Percentiles rank a stretch among this genome's conserved stretches.
phyloP scores from a whole-genome alignment of 2,888 invertebrate species.

The Capitulum mitella region DNA sequence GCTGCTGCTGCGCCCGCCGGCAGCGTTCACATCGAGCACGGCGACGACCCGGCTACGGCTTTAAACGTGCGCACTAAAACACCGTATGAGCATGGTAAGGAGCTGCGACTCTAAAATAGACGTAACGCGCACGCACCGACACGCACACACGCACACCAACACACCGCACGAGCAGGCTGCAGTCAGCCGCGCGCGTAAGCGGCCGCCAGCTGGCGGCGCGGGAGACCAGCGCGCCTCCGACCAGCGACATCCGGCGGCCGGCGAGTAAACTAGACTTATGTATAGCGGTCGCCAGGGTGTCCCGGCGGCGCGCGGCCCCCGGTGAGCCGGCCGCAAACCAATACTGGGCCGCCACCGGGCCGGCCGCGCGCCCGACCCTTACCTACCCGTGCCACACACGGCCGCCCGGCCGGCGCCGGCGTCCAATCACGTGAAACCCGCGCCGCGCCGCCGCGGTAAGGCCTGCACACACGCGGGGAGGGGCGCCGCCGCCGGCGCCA shows the following conservation, averaged over 20 bases:
- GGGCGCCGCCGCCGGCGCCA: background rate
- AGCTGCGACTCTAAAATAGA: slow-evolving; percentile 16
- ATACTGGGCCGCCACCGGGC: slow-evolving; percentile 15
- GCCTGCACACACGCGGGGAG: background rate
- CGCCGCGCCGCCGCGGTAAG: background rate
- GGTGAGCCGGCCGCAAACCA: slow-evolving; percentile 6
- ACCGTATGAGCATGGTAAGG: slow-evolving; percentile 10
- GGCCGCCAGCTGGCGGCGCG: background rate
- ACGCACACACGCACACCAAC: background rate
- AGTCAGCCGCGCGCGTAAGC: background rate
- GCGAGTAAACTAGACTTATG: background rate
- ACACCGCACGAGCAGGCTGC: background rate
- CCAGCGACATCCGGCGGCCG: background rate
- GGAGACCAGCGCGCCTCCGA: background rate
- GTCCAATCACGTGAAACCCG: background rate
- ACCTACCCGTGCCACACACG: background rate
- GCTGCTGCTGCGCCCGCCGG: background rate
- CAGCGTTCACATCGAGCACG: background rate
- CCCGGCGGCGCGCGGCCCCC: background rate
- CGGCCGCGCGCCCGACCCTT: background rate
- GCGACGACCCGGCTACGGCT: background rate
- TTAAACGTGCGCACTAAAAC: background rate
- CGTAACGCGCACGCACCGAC: background rate
- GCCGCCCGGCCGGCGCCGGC: background rate
- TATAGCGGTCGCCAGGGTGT: background rate